These are phyloP conservation scores for Sciaenops ocellatus DNA, from an alignment of 2,797 vertebrate species.

Conservation along the genomic window DNA sequence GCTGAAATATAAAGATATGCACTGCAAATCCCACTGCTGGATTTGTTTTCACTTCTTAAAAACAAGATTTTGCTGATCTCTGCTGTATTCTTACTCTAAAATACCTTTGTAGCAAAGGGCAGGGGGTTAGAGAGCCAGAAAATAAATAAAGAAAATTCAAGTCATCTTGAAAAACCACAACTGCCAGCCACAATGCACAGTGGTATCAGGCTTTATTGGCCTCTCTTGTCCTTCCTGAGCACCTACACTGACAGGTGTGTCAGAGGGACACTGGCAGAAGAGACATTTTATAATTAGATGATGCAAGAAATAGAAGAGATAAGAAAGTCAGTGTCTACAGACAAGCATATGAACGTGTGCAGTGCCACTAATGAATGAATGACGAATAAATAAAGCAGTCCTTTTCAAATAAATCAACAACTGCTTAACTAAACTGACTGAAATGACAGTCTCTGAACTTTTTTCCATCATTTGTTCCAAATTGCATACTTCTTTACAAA, in stretches of 20 bases:
- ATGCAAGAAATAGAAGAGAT: neutral
- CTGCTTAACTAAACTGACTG: neutral
- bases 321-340: too few relatives aligned
- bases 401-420: neutral
- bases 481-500: neutral
- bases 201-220: slow-evolving; percentile 4
- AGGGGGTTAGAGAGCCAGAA: neutral
- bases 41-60: slow-evolving; percentile 12
- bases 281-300: slow-evolving; percentile 14
- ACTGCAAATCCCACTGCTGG: neutral
- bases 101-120: neutral
- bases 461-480: neutral
- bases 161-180: slow-evolving; percentile 29
- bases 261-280: neutral
- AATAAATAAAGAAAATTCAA: slow-evolving; percentile 16
- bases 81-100: slow-evolving; percentile 13
- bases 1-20: slow-evolving; percentile 16
- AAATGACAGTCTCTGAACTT: neutral
- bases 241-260: slow-evolving; percentile 9
- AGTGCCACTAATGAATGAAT: neutral
- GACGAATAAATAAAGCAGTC: neutral
- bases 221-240: slow-evolving; percentile 8
- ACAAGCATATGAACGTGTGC: neutral
- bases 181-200: neutral
- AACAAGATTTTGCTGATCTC: neutral